Evolutionary conservation across 2,888 invertebrate genomes (phyloP), one percentile per base, ranked within the genome.

Genomic region (Emesis russula): DNA sequence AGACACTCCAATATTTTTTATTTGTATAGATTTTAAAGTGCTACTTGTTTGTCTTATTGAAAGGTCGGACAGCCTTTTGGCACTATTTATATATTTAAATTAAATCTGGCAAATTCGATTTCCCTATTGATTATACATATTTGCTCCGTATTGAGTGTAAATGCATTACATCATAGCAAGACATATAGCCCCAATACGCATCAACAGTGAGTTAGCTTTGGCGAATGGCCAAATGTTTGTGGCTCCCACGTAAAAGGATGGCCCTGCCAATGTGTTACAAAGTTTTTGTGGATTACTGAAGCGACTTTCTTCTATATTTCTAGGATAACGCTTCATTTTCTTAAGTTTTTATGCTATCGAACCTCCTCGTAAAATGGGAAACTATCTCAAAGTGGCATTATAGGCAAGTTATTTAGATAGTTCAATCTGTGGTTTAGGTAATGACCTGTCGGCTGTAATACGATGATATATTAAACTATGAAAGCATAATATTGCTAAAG

Each of bases 241-340:
- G 68, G 68, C 15, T 33, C 33, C 6, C 3, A 33, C 33, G 15
- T 33, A 36, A 68, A 68, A 33, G 68, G 68, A 33, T 68, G 15
- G 33, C 68, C 15, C 13, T 36, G 2, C 0, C 68, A 33, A 68
- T 15, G 68, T 68, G 68, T 68, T 33, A 68, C 31, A 68, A 25
- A 33, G 31, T 68, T 68, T 66, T 68, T 68, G 33, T 33, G 33
- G 31, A 68, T 68, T n/a, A 68, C 36, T 68, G 15, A 4, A 68
- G 15, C 68, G 13, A 68, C 33, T 31, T 68, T 68, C 18, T 31
- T 31, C 66, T 11, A 68, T 68, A 68, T 68, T 68, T 33, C 15
- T 31, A 68, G 6, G 15, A 66, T 36, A 36, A 68, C 36, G 36
- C 13, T 68, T 31, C 68, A 33, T 68, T 68, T 15, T 66, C 66